Base-by-base conservation (phyloP, 1,140 invertebrate species). In the Mercenaria mercenaria region DNA sequence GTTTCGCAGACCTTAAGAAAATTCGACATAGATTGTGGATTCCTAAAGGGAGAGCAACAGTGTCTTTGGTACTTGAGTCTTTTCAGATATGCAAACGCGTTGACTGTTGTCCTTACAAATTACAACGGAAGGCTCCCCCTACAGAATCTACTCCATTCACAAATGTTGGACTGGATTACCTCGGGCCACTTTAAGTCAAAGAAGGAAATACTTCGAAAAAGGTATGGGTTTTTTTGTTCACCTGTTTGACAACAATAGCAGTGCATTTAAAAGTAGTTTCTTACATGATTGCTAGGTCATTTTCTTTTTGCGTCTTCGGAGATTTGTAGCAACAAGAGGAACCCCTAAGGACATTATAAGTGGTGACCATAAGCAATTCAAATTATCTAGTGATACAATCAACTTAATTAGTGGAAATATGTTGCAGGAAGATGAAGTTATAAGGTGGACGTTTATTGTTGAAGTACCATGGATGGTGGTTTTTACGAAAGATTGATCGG, bases 31-130 rank as follows among this genome's bases (percentile, higher is more conserved):
- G 43, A 34, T 84, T 69, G 47, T 84, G 81, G 81, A 83, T 69
- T 37, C 59, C 41, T 29, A 4, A n/a, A 34, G 81, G 81, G 6
- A 26, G 82, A 43, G 61, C 82, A 32, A 26, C 47, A 1, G 41
- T 85, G 6, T n/a, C n/a, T n/a, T n/a, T 39, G 3, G 64, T 85
- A 8, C n/a, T 85, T 1, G 26, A 50, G 29, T 32, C 61, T 26
- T 85, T 61, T 50, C 10, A 0, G 2, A 39, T 72, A 2, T 85
- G 82, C 26, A 61, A 64, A 37, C 26, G 82, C 13, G 26, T 13
- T 69, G 81, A 84, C 2, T 59, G 81, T 32, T 41, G 81, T 1
- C 59, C 64, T 3, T 84, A 84, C 23, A 84, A 72, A 72, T 64
- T 50, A 39, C 59, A 59, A 69, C 26, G 10, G 1, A 43, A 69